Base-by-base conservation (phyloP, 2,888 invertebrate species). In the Macaria liturata region DNA sequence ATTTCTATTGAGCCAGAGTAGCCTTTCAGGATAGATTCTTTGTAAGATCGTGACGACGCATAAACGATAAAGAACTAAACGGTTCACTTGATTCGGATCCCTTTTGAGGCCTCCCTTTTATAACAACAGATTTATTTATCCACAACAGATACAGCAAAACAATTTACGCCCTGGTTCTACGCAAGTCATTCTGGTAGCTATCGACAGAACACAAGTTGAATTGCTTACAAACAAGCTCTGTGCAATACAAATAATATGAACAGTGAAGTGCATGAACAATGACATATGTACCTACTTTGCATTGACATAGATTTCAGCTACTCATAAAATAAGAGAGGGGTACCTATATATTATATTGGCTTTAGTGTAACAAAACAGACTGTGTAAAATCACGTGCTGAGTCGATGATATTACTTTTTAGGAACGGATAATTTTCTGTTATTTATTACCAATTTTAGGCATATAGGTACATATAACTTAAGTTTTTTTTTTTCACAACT, bases 141-240 rank as follows among this genome's bases (percentile, higher is more conserved):
- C 50, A 46, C 50, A 57, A 51, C 43, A 57, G 57, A 58, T 56
- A 64, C 49, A 62, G 56, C 62, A 61, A 61, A 63, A 63, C 61
- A 61, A 57, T 62, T 64, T 49, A 47, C 57, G 60, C 57, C 59
- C 57, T 56, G 54, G 55, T 48, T 62, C 54, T 49, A 34, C 46
- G 63, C 63, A 62, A 66, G 64, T 65, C 67, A 65, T 58, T 59
- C 50, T 43, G 54, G 47, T 62, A 46, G 61, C 66, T 58, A 58
- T n/a, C n/a, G 51, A 51, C 52, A 47, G 67, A 20, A 72, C 71
- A 72, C 63, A 70, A 73, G 71, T 79, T 77, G 75, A 78, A 81
- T 79, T 77, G 77, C 71, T 70, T 78, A 68, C 73, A 72, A 78
- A 76, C 70, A 72, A 72, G 62, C 64, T 68, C 67, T 70, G 67